A percentile compares a stretch with the other conserved stretches of the same genome.
These are phyloP conservation scores for Zoroaster sp. DNA, from an alignment of 53 echinoderm and acorn worm genomes.

Conservation along the genomic window DNA sequence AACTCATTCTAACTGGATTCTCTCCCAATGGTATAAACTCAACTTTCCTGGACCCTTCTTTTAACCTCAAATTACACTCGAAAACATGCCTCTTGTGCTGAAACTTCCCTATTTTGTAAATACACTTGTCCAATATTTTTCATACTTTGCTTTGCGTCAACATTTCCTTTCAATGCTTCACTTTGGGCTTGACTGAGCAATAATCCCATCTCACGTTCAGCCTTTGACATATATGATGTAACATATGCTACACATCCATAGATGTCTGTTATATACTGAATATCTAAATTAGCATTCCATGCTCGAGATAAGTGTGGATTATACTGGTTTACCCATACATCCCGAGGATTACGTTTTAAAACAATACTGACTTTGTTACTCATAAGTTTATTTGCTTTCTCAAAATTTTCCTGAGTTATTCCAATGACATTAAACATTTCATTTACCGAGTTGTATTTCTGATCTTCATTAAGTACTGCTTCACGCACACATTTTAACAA, in stretches of 20 bases:
- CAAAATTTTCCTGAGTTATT: conserved; percentile 57
- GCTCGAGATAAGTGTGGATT: conserved; percentile 49
- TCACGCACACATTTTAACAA: neutral
- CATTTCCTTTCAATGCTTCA: no score
- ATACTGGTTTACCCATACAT: conserved; percentile 67
- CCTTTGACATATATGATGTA: conserved; percentile 67
- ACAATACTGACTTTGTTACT: conserved; percentile 25
- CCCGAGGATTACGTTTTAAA: conserved; percentile 35
- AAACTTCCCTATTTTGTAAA: no score
- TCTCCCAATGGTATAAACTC: no score
- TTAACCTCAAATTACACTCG: no score
- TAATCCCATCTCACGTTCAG: no score
- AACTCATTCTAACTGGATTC: no score
- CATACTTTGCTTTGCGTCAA: no score
- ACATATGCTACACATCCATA: conserved; percentile 60
- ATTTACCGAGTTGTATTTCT: neutral
- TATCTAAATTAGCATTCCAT: conserved; percentile 68
- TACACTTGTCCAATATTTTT: no score
- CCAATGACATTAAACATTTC: conserved; percentile 22
- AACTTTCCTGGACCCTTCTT: no score
- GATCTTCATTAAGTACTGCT: neutral
- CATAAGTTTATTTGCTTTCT: conserved; percentile 17
- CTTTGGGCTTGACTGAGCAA: no score
- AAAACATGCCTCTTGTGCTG: no score
- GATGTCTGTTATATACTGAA: conserved; percentile 54